Evolutionary conservation across 1,140 invertebrate genomes (phyloP), one percentile per base, ranked within the genome.

Genomic region (Drusus annulatus): DNA sequence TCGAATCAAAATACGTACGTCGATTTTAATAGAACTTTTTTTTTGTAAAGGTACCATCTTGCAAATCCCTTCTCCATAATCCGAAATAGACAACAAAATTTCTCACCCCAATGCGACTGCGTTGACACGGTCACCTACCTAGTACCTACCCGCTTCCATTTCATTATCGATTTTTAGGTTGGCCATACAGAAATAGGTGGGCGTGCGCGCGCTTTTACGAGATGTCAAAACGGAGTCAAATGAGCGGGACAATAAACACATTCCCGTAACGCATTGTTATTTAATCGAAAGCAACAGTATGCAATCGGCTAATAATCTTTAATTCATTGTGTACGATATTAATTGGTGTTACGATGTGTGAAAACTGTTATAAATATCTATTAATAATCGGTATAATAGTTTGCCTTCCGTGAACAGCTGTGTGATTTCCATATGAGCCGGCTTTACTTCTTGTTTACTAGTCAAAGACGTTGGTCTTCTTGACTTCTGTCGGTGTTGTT

Each of bases 131-230:
- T 71, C 50, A 71, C 68, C 68, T 71, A 71, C 68, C 68, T 50
- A 71, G 50, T 50, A 13, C 15, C 4, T 45, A 8, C 36, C 36
- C 36, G 23, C n/a, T 71, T 71, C 10, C 36, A 50, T 25, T 71
- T 71, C 10, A 52, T 23, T 71, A 71, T 71, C 68, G 68, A 71
- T 71, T 71, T 71, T 71, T n/a, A 21, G 21, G 68, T 71, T 71
- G 68, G 45, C 68, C 19, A 71, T 50, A 51, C 45, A 21, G 62
- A 28, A 28, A 25, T 21, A n/a, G 7, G 68, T 71, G 68, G 68
- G 68, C 21, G 68, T 71, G 68, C 68, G 68, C 68, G 68, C 68
- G 68, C 68, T 71, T 71, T 71, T 71, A 51, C 45, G 68, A 71
- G 5, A 52, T 25, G 17, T 19, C 10, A 23, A 51, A 52, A 51